Base-by-base conservation (phyloP, 2,888 invertebrate genomes). In the Tiliacea citrago region DNA sequence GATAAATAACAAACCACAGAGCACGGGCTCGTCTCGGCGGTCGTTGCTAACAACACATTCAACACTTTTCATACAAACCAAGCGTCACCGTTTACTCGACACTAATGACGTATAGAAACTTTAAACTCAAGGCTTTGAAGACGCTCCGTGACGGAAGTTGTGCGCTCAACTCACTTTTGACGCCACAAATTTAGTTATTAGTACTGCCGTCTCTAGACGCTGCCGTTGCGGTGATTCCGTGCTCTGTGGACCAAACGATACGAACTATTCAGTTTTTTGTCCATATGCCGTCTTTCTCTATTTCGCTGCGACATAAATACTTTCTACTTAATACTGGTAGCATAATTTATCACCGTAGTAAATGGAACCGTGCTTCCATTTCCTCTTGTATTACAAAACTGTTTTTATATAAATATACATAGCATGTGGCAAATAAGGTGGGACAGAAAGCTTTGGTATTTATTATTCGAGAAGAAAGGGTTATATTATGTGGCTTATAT, bases 291-390 rank as follows among this genome's bases (percentile, higher is more conserved):
- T 45, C 7, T 69, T 79, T 70, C 24, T 3, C 6, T 29, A 24
- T 47, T n/a, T 18, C 9, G 12, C 69, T 55, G 51, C n/a, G 35
- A 58, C 69, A 66, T 67, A 75, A 68, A 75, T 74, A 76, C 62
- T 78, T 76, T 81, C 72, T 67, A 55, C 71, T 68, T 70, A 62
- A 74, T 29, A 45, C 55, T 66, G 55, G 67, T 16, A 61, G 76
- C 70, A 81, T 78, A 82, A 82, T 82, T 82, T 82, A 83, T 83
- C 57, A 68, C 61, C 60, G 49, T 53, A 74, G 71, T 69, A 74
- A 75, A 84, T 77, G 70, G 70, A 61, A 72, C 71, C 24, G 35
- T 45, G 70, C 55, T 73, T 39, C 61, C 69, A 68, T 78, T 73
- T 69, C 66, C 73, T 65, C 55, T 58, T 63, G 68, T 73, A 61